Conservation (phyloP, 2,888 invertebrate genomes). For the Stenchaetothrips biformis region DNA sequence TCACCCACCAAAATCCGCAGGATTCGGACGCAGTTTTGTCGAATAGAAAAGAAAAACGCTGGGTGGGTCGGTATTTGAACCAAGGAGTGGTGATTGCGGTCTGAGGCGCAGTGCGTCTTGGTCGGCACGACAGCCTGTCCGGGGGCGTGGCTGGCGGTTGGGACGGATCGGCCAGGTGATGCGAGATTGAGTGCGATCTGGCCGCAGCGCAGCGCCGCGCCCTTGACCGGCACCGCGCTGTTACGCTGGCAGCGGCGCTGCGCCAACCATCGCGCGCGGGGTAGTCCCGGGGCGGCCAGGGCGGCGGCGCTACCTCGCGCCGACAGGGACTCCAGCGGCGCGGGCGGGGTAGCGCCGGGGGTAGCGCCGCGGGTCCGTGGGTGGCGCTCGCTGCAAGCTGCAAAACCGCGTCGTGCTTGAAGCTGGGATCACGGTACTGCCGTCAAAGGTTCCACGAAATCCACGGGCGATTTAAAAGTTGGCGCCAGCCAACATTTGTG, state of each 20-base stretch:
- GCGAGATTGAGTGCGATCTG: not conserved
- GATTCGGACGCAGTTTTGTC: no score
- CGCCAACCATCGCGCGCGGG: not conserved
- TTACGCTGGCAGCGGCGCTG: not conserved
- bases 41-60: no score
- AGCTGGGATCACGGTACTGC: no score
- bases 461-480: no score
- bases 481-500: no score
- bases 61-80: no score
- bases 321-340: not conserved
- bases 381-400: no score
- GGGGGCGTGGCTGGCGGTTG: not conserved
- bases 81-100: no score
- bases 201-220: not conserved
- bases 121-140: not conserved
- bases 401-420: no score
- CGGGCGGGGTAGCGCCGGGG: not conserved
- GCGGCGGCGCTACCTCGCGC: not conserved
- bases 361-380: not conserved
- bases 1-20: no score
- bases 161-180: not conserved
- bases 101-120: no score
- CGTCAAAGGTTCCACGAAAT: no score
- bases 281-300: not conserved
- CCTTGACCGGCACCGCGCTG: not conserved